Percentiles rank a stretch among this genome's conserved stretches.
These are phyloP conservation scores for Siniperca chuatsi DNA, from an alignment of 2,113 vertebrate genomes.

Conservation along the genomic window DNA sequence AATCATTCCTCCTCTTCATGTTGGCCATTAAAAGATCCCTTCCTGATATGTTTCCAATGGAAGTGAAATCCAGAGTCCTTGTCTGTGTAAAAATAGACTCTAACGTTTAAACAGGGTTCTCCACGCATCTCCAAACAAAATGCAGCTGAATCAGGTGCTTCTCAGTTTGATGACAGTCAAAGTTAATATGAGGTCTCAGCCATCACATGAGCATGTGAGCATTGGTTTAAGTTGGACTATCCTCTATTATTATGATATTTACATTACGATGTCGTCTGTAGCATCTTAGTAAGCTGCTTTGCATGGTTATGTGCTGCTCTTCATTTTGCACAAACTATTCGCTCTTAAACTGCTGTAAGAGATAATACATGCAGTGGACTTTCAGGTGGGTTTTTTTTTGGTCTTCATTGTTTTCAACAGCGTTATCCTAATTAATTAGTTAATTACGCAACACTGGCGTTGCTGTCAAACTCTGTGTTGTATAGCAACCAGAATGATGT, in stretches of 20 bases:
- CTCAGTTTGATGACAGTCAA: no score
- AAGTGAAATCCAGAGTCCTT: neutral
- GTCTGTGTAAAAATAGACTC: no score
- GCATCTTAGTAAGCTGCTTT: no score
- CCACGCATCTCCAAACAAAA: no score
- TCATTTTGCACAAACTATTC: neutral
- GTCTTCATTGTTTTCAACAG: neutral
- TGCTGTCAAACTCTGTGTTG: constrained; percentile 37
- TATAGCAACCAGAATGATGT: constrained; percentile 46
- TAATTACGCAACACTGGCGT: constrained; percentile 16
- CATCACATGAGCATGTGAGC: neutral
- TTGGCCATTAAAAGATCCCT: neutral
- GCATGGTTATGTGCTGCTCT: no score
- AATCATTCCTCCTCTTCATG: neutral
- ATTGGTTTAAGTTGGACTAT: neutral
- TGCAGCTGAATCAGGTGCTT: no score
- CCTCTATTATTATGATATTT: no score
- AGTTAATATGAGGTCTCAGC: neutral
- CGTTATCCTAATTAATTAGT: neutral
- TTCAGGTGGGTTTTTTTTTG: neutral
- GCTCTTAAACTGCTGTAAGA: neutral
- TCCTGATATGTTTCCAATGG: neutral
- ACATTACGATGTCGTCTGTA: no score
- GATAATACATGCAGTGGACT: neutral
- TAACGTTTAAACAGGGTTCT: neutral